Conservation (phyloP, 2,797 vertebrate species). For the Aplochiton taeniatus region DNA sequence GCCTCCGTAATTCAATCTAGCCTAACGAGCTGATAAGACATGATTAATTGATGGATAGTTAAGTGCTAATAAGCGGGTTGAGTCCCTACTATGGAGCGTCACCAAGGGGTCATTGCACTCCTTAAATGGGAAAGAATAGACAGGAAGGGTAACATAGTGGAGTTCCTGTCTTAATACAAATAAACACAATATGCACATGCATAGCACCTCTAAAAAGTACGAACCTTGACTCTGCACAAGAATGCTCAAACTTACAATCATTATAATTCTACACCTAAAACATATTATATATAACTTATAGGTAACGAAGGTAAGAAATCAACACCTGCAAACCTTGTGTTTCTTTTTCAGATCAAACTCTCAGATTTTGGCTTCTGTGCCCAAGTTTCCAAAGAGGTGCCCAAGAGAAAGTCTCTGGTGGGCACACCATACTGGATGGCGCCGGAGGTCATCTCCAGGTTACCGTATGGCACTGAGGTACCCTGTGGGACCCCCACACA, state of each 20-base stretch:
- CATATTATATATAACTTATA: no score
- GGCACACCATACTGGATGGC: conserved; percentile 99
- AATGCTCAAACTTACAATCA: no score
- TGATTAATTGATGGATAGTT: conserved; percentile 67
- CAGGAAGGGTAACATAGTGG: not conserved
- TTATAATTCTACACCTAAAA: no score
- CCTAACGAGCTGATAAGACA: conserved; percentile 67
- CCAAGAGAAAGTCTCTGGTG: conserved; percentile 94
- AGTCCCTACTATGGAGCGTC: conserved; percentile 50
- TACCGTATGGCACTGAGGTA: conserved; percentile 96
- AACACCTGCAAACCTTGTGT: not conserved
- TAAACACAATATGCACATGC: no score
- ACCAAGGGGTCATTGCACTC: conserved; percentile 51
- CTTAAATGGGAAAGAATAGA: conserved; percentile 23
- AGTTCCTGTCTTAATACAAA: no score
- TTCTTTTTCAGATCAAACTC: conserved; percentile 86
- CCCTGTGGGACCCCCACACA: conserved; percentile 19
- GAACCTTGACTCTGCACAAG: no score
- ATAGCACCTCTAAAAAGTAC: no score
- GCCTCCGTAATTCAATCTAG: conserved; percentile 70
- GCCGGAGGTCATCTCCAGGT: conserved; percentile 94
- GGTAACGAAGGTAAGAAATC: no score
- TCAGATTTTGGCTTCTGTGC: conserved; percentile 98
- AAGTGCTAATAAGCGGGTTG: conserved; percentile 61
- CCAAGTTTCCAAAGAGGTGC: conserved; percentile 98